Percentiles rank a stretch among this genome's conserved stretches.
phyloP scores from a whole-genome alignment of 2,113 vertebrate genomes.

The Callopanchax toddi region DNA sequence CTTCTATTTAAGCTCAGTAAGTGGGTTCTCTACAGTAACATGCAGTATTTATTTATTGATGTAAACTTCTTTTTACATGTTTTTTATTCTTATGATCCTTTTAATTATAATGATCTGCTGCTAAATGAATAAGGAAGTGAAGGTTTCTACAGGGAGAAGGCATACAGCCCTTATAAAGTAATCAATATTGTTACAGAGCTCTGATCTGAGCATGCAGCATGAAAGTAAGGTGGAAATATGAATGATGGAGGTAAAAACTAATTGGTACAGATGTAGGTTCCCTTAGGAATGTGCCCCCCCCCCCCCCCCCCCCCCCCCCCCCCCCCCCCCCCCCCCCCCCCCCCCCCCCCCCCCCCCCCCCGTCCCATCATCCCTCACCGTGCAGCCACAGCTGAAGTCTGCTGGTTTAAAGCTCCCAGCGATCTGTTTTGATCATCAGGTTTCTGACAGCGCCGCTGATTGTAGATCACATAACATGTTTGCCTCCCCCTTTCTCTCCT shows the following conservation, averaged over 20 bases:
- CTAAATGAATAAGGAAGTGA: too few relatives aligned
- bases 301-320: not conserved
- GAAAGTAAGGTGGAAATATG: conserved; percentile 37
- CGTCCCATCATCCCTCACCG: conserved; percentile 8
- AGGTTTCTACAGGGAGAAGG: not conserved
- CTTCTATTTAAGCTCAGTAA: too few relatives aligned
- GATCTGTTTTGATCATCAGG: conserved; percentile 67
- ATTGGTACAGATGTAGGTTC: conserved; percentile 36
- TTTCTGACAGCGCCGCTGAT: conserved; percentile 66
- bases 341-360: too few relatives aligned
- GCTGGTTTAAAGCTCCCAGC: conserved; percentile 32
- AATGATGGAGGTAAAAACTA: conserved; percentile 55
- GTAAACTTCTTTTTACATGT: too few relatives aligned
- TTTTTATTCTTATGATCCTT: too few relatives aligned
- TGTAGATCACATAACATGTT: conserved; percentile 60
- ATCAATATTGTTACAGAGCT: conserved; percentile 10
- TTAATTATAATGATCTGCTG: too few relatives aligned
- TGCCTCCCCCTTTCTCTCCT: conserved; percentile 18
- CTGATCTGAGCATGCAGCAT: conserved; percentile 16
- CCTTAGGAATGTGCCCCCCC: conserved; percentile 9
- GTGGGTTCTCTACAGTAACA: too few relatives aligned
- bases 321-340: not conserved
- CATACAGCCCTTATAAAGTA: conserved; percentile 2
- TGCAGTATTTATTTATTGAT: too few relatives aligned
- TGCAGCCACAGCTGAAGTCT: conserved; percentile 25